Percentiles rank a stretch among this genome's conserved stretches.
These are phyloP conservation scores for Laodelphax striatellus DNA, from an alignment of 1,140 invertebrate genomes.

Conservation along the genomic window DNA sequence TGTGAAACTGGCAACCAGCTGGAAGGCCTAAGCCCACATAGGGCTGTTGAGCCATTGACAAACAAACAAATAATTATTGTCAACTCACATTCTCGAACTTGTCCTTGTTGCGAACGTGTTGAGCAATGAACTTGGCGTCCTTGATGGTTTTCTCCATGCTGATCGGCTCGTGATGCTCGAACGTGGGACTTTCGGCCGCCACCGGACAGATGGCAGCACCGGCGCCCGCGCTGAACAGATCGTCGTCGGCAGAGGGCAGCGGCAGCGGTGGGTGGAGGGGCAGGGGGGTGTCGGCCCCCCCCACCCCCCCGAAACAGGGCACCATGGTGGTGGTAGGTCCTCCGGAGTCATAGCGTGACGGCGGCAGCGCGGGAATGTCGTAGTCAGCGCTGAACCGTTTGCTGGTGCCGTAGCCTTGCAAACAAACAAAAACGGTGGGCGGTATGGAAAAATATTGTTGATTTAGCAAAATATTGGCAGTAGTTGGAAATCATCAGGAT, in stretches of 20 bases:
- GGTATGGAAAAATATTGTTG: no score
- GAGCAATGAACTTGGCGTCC: constrained; percentile 84
- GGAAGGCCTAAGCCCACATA: no score
- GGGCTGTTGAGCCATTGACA: no score
- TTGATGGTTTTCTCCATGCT: constrained; percentile 81
- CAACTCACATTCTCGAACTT: constrained; percentile 82
- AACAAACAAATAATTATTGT: no score
- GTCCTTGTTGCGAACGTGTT: constrained; percentile 88
- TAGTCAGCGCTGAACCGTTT: constrained; percentile 52
- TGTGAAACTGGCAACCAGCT: no score
- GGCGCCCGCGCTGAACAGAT: constrained; percentile 60
- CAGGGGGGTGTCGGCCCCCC: constrained; percentile 41
- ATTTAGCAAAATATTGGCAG: no score
- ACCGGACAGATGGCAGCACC: constrained; percentile 33
- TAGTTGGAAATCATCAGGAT: no score
- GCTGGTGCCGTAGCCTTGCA: constrained; percentile 1
- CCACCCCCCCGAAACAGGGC: constrained; percentile 15
- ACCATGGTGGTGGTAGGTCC: constrained; percentile 6
- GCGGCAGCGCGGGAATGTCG: constrained; percentile 46
- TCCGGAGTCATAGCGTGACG: constrained; percentile 20
- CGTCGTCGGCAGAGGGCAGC: constrained; percentile 59
- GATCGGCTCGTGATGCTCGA: constrained; percentile 45
- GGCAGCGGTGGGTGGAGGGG: constrained; percentile 62
- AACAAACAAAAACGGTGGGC: background rate
- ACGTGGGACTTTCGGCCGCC: constrained; percentile 61